phyloP scores from a whole-genome alignment of 2,888 invertebrate species.

The Hermodice carunculata region DNA sequence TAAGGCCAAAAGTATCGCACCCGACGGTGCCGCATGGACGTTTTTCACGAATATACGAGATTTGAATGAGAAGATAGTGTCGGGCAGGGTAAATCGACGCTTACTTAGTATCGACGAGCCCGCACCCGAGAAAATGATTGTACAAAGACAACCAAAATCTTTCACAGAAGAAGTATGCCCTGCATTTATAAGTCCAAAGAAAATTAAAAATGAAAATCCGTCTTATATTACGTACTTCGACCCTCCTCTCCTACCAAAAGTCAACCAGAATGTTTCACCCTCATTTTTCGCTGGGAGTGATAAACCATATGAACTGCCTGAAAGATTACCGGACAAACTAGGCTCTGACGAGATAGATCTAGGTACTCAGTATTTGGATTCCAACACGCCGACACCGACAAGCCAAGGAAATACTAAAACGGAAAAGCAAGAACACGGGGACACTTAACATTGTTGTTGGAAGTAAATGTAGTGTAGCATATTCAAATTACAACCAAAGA shows the following conservation, averaged over 20 bases:
- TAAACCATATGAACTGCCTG: slow-evolving; percentile 47
- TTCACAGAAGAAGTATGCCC: slow-evolving; percentile 43
- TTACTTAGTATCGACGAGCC: neutral
- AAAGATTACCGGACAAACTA: slow-evolving; percentile 42
- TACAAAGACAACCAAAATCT: too few relatives aligned
- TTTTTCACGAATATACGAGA: slow-evolving; percentile 55
- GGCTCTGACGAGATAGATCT: slow-evolving; percentile 10
- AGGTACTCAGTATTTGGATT: too few relatives aligned
- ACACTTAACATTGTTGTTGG: too few relatives aligned
- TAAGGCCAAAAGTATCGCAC: too few relatives aligned
- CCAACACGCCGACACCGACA: too few relatives aligned
- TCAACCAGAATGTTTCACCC: slow-evolving; percentile 45
- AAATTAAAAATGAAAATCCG: slow-evolving; percentile 28
- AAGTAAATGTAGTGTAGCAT: too few relatives aligned
- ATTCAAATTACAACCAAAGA: too few relatives aligned
- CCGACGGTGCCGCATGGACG: slow-evolving; percentile 25
- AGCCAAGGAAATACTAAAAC: too few relatives aligned
- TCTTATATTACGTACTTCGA: slow-evolving; percentile 40
- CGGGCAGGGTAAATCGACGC: slow-evolving; percentile 28
- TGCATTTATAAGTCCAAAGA: slow-evolving; percentile 56
- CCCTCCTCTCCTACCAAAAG: slow-evolving; percentile 55
- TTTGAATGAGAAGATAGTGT: slow-evolving; percentile 52
- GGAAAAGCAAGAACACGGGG: too few relatives aligned
- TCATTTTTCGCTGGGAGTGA: slow-evolving; percentile 51
- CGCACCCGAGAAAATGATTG: neutral